Evolutionary conservation across 2,888 invertebrate species (phyloP).

Genomic region (Gasteruption jaculator): DNA sequence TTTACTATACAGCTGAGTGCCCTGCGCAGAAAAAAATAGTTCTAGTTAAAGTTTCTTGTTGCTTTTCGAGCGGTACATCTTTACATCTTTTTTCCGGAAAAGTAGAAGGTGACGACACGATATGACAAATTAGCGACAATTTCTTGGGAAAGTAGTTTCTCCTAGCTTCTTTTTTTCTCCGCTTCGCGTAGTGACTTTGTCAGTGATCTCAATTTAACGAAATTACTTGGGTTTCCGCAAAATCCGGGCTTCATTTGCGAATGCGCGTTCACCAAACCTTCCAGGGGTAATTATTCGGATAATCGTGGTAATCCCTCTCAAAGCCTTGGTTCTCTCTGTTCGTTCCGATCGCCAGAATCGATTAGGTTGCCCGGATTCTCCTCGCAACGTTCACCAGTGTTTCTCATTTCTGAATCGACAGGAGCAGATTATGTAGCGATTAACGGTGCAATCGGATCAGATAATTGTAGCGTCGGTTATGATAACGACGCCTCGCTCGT

Average conservation of each 20-base stretch:
- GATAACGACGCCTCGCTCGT: no score
- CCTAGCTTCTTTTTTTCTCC: constrained; percentile 1
- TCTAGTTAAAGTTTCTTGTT: no score
- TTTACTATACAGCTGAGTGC: no score
- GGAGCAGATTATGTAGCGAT: no score
- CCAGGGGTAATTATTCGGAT: constrained; percentile 46
- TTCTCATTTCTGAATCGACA: constrained; percentile 31
- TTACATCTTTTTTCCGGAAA: no score
- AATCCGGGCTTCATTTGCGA: constrained; percentile 35
- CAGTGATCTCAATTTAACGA: constrained; percentile 19
- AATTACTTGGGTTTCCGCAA: constrained; percentile 20
- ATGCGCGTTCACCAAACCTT: constrained; percentile 31
- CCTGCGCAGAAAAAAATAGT: no score
- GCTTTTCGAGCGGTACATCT: no score
- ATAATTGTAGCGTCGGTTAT: no score
- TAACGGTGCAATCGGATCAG: no score
- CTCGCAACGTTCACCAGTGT: constrained; percentile 17
- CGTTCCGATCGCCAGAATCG: constrained; percentile 38
- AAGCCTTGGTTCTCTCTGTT: constrained; percentile 26
- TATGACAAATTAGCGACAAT: no score
- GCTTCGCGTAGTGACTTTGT: constrained; percentile 14
- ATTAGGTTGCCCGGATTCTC: constrained; percentile 27
- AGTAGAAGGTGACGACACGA: no score
- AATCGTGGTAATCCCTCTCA: constrained; percentile 42
- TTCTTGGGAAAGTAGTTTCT: neutral